Conservation (phyloP, 2,113 vertebrate species). For the Oxyura jamaicensis region DNA sequence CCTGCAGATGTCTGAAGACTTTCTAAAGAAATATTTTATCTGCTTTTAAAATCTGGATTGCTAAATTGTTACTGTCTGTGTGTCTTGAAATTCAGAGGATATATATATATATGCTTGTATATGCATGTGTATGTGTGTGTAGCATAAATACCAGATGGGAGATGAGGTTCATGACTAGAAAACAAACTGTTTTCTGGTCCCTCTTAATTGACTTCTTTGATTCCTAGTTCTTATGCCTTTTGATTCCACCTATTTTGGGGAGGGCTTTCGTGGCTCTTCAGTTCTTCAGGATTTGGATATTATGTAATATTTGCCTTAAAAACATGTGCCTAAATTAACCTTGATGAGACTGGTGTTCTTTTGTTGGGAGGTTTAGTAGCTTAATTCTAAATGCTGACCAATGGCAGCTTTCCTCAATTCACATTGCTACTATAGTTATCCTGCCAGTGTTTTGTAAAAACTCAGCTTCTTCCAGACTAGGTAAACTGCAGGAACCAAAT, state of each 20-base stretch:
- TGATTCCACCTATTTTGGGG: background rate
- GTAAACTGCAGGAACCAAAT: background rate
- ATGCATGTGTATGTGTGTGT: background rate
- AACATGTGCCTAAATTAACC: fast-evolving
- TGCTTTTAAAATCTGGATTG: conserved; percentile 22
- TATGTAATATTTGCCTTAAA: fast-evolving
- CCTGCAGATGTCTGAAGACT: conserved; percentile 14
- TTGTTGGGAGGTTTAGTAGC: background rate
- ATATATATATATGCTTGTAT: background rate
- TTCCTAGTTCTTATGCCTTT: background rate
- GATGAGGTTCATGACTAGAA: background rate
- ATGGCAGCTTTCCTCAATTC: background rate
- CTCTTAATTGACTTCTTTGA: background rate
- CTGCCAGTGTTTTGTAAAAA: background rate
- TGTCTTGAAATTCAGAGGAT: background rate
- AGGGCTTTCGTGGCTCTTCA: background rate
- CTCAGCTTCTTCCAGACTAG: background rate
- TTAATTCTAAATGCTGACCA: background rate
- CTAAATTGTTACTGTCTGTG: background rate
- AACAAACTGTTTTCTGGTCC: conserved; percentile 5
- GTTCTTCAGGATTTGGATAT: background rate
- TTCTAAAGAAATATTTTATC: conserved; percentile 22
- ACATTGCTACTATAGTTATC: background rate
- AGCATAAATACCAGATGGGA: conserved; percentile 47
- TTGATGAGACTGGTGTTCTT: fast-evolving